Percentiles rank a stretch among this genome's conserved stretches.
Evolutionary conservation across 2,797 vertebrate genomes (phyloP).

Genomic region (Clamator glandarius): DNA sequence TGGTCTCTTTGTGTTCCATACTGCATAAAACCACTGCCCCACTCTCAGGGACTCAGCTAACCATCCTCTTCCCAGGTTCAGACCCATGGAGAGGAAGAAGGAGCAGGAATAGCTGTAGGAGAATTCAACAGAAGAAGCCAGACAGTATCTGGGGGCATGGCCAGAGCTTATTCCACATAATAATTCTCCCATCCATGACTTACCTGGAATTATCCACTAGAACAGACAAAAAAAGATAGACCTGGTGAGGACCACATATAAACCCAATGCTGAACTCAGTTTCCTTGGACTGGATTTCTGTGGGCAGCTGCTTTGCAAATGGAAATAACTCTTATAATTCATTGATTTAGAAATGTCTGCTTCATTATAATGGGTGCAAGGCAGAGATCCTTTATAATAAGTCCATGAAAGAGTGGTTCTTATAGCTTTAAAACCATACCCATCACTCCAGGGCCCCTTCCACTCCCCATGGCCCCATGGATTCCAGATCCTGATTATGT

Average conservation of each 20-base stretch:
- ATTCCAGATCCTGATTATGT: constrained; percentile 80
- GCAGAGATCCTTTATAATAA: neutral
- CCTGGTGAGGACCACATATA: neutral
- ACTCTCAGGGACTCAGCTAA: neutral
- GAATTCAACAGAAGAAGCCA: neutral
- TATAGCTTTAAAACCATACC: constrained; percentile 53
- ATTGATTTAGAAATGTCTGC: neutral
- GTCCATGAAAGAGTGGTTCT: neutral
- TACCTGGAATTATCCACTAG: neutral
- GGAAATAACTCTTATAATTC: neutral
- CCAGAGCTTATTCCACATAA: neutral
- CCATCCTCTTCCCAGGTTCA: neutral
- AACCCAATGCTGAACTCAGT: neutral
- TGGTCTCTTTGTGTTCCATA: neutral
- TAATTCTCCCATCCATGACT: neutral
- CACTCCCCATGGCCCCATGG: constrained; percentile 77
- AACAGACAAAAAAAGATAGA: neutral
- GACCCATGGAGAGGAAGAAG: neutral
- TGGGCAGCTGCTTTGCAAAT: neutral
- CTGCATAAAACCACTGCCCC: neutral
- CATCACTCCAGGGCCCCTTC: constrained; percentile 77
- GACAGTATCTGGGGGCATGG: neutral
- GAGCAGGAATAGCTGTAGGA: neutral
- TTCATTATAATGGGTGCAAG: neutral
- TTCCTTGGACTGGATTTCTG: neutral